phyloP scores from a whole-genome alignment of 2,888 invertebrate genomes.

The Eristalis pertinax region DNA sequence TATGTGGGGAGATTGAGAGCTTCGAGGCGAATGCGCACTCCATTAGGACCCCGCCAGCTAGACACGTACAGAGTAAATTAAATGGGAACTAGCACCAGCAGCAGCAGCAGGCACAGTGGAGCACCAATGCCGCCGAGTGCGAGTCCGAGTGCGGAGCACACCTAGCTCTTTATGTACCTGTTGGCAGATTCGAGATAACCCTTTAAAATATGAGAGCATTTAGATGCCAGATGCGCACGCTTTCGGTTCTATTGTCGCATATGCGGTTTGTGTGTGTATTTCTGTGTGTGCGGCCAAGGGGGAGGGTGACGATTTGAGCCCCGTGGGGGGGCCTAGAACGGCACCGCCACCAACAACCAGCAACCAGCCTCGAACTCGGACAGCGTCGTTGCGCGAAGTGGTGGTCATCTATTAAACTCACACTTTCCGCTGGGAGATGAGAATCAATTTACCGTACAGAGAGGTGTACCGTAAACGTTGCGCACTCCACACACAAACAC shows the following conservation, averaged over 20 bases:
- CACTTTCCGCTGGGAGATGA: slow-evolving; percentile 68
- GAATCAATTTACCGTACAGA: slow-evolving; percentile 70
- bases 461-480: slow-evolving; percentile 61
- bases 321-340: slow-evolving; percentile 27
- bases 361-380: neutral
- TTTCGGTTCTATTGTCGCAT: slow-evolving; percentile 68
- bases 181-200: slow-evolving; percentile 72
- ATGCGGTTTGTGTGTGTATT: neutral
- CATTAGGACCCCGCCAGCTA: slow-evolving; percentile 67
- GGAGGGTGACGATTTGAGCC: neutral
- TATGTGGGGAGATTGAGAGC: slow-evolving; percentile 42
- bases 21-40: slow-evolving; percentile 65
- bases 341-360: neutral
- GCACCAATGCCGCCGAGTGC: too few species aligned
- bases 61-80: slow-evolving; percentile 71
- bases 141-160: slow-evolving; percentile 33
- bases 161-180: slow-evolving; percentile 72
- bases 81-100: slow-evolving; percentile 59
- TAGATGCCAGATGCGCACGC: slow-evolving; percentile 73
- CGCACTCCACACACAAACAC: neutral
- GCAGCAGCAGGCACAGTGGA: neutral
- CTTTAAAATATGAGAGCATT: slow-evolving; percentile 72
- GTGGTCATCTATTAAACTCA: slow-evolving; percentile 71
- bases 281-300: neutral
- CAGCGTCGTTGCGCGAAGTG: neutral